These are phyloP conservation scores for Lamproptera curius DNA, from an alignment of 2,888 invertebrate genomes.

Conservation along the genomic window DNA sequence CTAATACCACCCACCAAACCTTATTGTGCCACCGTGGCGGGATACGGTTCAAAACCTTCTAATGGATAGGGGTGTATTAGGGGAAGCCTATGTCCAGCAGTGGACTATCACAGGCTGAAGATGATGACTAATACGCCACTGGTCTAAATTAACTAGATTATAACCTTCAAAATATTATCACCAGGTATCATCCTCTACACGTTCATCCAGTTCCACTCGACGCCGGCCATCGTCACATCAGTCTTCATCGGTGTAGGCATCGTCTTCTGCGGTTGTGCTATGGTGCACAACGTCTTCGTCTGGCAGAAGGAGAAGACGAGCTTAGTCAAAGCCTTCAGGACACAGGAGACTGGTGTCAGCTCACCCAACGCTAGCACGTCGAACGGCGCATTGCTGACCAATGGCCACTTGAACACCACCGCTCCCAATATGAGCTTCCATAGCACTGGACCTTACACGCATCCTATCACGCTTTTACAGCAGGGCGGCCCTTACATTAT, in stretches of 20 bases:
- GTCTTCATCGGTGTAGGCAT: conserved; percentile 93
- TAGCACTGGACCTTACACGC: conserved; percentile 60
- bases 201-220: conserved; percentile 94
- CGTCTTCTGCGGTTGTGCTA: conserved; percentile 93
- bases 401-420: conserved; percentile 65
- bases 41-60: no score
- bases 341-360: conserved; percentile 36
- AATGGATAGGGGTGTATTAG: no score
- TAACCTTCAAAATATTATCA: no score
- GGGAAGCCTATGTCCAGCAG: no score
- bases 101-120: no score
- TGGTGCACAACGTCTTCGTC: conserved; percentile 96
- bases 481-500: conserved; percentile 79
- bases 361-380: conserved; percentile 43
- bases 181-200: conserved; percentile 94
- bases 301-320: conserved; percentile 96
- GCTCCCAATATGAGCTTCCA: conserved; percentile 63
- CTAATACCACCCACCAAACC: no score
- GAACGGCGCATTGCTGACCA: conserved; percentile 57
- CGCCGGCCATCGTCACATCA: conserved; percentile 93
- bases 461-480: conserved; percentile 68
- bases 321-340: conserved; percentile 81
- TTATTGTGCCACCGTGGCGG: no score
- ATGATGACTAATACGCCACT: no score
- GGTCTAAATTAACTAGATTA: no score